Conservation (phyloP, 2,888 invertebrate species). For the Heliconius hortense region DNA sequence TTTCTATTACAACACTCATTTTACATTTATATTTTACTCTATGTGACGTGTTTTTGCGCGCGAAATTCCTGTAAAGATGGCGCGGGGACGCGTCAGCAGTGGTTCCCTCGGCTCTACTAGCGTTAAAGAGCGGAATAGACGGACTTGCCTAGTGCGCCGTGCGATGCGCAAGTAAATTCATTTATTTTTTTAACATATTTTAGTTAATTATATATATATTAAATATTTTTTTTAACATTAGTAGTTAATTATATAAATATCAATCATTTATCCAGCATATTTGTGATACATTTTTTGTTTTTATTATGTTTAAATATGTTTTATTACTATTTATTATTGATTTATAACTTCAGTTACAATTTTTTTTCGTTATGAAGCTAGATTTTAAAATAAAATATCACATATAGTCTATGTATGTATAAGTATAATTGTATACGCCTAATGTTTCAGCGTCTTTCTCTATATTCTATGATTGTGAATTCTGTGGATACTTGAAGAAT, state of each 20-base stretch:
- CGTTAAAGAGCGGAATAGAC: constrained; percentile 48
- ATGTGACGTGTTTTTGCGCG: constrained; percentile 67
- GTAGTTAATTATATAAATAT: not conserved
- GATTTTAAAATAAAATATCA: too few relatives aligned
- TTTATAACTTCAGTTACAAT: not conserved
- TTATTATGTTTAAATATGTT: not conserved
- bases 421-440: too few relatives aligned
- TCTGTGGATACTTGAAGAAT: not conserved
- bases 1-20: constrained; percentile 40
- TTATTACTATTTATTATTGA: not conserved
- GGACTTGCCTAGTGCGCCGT: constrained; percentile 63
- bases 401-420: too few relatives aligned
- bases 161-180: constrained; percentile 61
- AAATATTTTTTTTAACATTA: not conserved
- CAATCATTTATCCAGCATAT: not conserved
- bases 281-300: not conserved
- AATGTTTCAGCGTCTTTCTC: not conserved
- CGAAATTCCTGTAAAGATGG: constrained; percentile 55
- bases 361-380: not conserved
- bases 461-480: not conserved
- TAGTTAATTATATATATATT: not conserved
- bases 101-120: constrained; percentile 67
- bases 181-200: constrained; percentile 4
- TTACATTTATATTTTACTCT: constrained; percentile 44
- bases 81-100: constrained; percentile 55